Evolutionary conservation across 2,888 invertebrate genomes (phyloP).

Genomic region (Deroplatys truncata): DNA sequence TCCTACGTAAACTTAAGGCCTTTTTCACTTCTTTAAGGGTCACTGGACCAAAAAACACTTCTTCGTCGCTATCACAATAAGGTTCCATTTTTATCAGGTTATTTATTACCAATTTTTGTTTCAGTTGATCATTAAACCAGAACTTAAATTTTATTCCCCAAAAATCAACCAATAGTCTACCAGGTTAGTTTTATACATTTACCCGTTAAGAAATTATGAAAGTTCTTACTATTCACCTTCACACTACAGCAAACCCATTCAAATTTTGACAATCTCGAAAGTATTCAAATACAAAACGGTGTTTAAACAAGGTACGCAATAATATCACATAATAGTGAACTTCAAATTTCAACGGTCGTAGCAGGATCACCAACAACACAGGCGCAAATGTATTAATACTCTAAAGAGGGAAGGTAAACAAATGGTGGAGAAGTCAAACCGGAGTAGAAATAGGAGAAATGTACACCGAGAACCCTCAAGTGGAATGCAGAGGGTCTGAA

Average conservation of each 20-base stretch:
- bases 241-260: neutral
- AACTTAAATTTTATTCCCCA: neutral
- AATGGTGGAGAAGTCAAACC: no score
- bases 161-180: neutral
- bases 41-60: constrained; percentile 3
- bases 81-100: neutral
- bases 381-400: no score
- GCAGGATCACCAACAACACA: no score
- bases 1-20: neutral
- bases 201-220: neutral
- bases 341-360: no score
- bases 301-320: no score
- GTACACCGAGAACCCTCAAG: no score
- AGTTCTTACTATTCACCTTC: neutral
- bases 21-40: constrained; percentile 5
- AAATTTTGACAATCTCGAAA: neutral
- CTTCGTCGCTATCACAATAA: constrained; percentile 15
- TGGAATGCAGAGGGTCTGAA: no score
- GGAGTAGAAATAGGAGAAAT: no score
- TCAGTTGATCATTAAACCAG: neutral
- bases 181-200: neutral
- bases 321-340: no score
- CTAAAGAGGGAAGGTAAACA: no score
- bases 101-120: neutral
- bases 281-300: no score